phyloP scores from a whole-genome alignment of 2,797 vertebrate species.

The Acanthurus leucopareius region DNA sequence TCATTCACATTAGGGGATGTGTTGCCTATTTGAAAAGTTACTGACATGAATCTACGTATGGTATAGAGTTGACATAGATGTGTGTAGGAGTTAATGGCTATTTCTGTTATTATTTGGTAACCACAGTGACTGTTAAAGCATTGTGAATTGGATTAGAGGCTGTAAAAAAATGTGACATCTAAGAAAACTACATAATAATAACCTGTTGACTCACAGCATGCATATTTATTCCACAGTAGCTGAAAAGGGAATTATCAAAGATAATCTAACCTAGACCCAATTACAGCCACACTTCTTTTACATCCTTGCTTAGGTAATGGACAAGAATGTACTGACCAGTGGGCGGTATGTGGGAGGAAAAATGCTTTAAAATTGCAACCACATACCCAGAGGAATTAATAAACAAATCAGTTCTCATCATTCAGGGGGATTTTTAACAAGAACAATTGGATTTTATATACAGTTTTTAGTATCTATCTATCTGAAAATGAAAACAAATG shows the following conservation, averaged over 20 bases:
- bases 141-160: no score
- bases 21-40: not conserved
- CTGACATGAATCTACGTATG: not conserved
- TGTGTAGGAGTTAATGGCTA: not conserved
- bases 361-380: not conserved
- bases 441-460: not conserved
- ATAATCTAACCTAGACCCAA: not conserved
- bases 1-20: not conserved
- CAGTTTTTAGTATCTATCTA: not conserved
- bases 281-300: not conserved
- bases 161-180: not conserved
- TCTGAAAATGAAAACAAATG: constrained; percentile 8
- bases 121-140: not conserved
- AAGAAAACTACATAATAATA: not conserved
- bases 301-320: not conserved
- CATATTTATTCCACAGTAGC: not conserved
- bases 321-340: not conserved
- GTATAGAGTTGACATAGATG: not conserved
- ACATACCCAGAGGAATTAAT: not conserved
- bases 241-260: not conserved
- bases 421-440: not conserved
- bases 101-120: not conserved
- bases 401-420: constrained; percentile 43
- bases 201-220: not conserved
- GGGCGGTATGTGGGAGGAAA: not conserved